phyloP scores from a whole-genome alignment of 64 coral and sea anemone species.

The Montipora cactus region DNA sequence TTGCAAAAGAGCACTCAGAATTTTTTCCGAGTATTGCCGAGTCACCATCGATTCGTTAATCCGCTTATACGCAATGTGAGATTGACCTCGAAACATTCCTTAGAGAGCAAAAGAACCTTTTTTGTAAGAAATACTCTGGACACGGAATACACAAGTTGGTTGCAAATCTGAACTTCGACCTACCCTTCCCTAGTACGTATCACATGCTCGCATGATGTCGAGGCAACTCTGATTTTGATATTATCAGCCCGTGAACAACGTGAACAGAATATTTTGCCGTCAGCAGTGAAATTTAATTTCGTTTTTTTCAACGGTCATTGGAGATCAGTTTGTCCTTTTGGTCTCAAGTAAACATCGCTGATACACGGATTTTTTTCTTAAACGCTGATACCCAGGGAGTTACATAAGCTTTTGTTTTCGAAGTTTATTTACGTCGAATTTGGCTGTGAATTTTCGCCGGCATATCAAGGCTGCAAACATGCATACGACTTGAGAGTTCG shows the following conservation, averaged over 20 bases:
- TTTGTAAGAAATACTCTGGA: no score
- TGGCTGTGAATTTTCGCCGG: neutral
- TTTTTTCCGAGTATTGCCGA: no score
- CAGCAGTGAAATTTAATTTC: neutral
- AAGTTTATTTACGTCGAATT: conserved; percentile 8
- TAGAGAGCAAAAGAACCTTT: no score
- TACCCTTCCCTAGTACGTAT: neutral
- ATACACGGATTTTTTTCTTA: neutral
- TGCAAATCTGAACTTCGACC: neutral
- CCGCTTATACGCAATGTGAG: no score
- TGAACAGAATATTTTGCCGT: neutral
- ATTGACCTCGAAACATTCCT: no score
- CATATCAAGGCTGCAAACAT: neutral
- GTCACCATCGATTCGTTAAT: no score
- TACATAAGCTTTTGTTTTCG: neutral
- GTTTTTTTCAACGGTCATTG: neutral
- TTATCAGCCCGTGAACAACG: neutral
- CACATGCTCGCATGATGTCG: neutral
- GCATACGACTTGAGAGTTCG: neutral
- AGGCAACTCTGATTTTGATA: neutral
- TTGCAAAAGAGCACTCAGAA: no score
- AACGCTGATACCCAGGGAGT: neutral
- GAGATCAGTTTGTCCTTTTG: conserved; percentile 5
- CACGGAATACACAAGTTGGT: no score
- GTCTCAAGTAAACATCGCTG: neutral